Conservation (phyloP, 2,888 invertebrate species). For the Chrysomela aeneicollis region DNA sequence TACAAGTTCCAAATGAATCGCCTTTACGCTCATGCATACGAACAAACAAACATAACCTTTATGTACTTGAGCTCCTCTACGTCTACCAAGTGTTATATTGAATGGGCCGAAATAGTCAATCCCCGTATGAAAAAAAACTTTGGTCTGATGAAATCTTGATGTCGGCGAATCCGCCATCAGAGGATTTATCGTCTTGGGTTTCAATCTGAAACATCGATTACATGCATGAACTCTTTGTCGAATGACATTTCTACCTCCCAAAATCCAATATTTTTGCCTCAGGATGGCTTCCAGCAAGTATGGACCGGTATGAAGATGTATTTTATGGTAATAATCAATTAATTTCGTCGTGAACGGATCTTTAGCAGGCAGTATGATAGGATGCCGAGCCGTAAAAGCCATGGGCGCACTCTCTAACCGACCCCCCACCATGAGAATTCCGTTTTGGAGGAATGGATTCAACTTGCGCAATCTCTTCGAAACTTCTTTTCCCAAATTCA, state of each 20-base stretch:
- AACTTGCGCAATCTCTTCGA: conserved; percentile 2
- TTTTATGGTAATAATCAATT: conserved; percentile 20
- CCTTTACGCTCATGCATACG: not conserved
- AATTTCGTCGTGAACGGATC: conserved; percentile 10
- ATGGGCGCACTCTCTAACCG: not conserved
- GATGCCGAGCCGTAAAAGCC: not conserved
- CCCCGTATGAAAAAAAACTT: conserved; percentile 15
- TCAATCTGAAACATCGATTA: not conserved
- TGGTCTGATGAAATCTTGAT: not conserved
- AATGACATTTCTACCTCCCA: not conserved
- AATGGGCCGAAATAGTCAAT: conserved; percentile 25
- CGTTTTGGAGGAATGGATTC: not conserved
- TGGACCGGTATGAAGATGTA: conserved; percentile 6
- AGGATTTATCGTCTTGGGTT: not conserved
- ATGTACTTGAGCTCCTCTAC: not conserved
- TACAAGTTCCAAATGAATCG: not conserved
- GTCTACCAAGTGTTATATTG: conserved; percentile 9
- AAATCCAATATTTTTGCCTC: not conserved
- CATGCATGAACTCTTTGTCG: not conserved
- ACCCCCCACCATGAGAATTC: conserved; percentile 5
- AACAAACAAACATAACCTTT: too few relatives aligned
- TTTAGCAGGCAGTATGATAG: conserved; percentile 9
- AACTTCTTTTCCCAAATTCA: not conserved
- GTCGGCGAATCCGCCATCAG: conserved; percentile 19
- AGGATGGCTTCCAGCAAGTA: not conserved